phyloP scores from a whole-genome alignment of 2,797 vertebrate species.

The Huso huso region DNA sequence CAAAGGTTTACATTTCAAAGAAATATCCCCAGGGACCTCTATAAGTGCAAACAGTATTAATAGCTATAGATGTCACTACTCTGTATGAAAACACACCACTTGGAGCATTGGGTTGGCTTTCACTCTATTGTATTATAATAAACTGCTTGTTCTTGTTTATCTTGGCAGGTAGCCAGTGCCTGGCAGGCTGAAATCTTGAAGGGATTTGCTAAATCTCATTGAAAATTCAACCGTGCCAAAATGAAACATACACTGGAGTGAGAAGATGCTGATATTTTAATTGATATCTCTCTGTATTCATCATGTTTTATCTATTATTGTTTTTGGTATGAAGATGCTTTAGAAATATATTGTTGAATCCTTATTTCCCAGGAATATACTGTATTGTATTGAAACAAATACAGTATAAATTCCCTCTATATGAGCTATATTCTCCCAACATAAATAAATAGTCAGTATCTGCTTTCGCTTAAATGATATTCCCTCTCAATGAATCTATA shows the following conservation, averaged over 20 bases:
- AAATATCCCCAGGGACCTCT: not conserved
- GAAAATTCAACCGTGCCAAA: not conserved
- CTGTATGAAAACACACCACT: not conserved
- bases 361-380: too few relatives aligned
- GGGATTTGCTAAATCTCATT: not conserved
- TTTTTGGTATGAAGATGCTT: too few relatives aligned
- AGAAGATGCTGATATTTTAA: not conserved
- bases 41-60: not conserved
- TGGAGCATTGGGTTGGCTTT: not conserved
- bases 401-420: too few relatives aligned
- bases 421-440: too few relatives aligned
- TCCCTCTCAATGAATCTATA: too few relatives aligned
- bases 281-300: too few relatives aligned
- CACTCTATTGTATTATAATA: not conserved
- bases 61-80: not conserved
- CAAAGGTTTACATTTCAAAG: not conserved
- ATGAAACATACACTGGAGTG: not conserved
- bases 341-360: too few relatives aligned
- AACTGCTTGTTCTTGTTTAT: not conserved
- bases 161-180: not conserved
- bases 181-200: not conserved
- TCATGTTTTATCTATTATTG: too few relatives aligned
- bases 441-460: too few relatives aligned
- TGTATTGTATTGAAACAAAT: too few relatives aligned
- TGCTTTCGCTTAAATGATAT: too few relatives aligned